These are phyloP conservation scores for Chrysochloris asiatica DNA, from an alignment of 2,113 vertebrate species.

Conservation along the genomic window DNA sequence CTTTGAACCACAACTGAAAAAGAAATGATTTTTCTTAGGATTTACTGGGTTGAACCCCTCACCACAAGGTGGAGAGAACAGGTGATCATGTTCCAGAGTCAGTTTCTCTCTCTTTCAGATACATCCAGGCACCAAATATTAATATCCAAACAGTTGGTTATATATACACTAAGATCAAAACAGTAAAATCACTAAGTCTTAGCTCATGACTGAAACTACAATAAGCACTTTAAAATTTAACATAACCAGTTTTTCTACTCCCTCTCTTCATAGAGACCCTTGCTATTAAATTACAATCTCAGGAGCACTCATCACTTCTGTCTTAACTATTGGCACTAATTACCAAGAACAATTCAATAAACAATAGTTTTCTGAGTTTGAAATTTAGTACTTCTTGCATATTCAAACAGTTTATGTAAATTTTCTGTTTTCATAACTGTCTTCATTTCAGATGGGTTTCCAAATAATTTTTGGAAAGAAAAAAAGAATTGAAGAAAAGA, in stretches of 20 bases:
- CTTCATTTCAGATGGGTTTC: neutral
- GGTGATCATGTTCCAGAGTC: neutral
- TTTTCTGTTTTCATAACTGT: neutral
- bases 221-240: neutral
- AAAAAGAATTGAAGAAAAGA: neutral
- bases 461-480: neutral
- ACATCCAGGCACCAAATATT: neutral
- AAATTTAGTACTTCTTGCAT: neutral
- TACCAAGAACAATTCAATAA: neutral
- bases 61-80: neutral
- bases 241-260: neutral
- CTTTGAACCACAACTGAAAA: too few relatives aligned
- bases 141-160: neutral
- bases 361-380: neutral
- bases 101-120: neutral
- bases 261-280: neutral
- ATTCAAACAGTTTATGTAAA: neutral
- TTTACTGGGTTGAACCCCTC: neutral
- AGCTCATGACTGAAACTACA: neutral
- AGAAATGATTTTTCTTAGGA: neutral
- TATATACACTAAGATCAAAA: neutral
- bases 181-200: neutral
- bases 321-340: neutral
- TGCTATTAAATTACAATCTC: neutral
- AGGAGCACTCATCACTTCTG: neutral